These are phyloP conservation scores for Diarsia rubi DNA, from an alignment of 2,888 invertebrate genomes.

Conservation along the genomic window DNA sequence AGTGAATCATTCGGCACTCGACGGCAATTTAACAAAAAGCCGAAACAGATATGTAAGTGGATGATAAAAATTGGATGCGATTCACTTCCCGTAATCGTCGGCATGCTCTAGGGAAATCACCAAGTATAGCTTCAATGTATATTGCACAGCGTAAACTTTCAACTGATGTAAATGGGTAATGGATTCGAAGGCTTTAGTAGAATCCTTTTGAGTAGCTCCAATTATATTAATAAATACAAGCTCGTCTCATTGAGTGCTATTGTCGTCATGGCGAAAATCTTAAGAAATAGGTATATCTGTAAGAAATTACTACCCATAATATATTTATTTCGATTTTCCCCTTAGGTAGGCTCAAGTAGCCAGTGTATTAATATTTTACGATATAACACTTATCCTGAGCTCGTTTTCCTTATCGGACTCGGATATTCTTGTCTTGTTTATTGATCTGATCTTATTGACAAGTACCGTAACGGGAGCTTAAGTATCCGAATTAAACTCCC, in stretches of 20 bases:
- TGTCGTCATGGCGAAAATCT: constrained; percentile 47
- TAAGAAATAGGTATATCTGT: constrained; percentile 42
- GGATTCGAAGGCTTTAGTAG: constrained; percentile 40
- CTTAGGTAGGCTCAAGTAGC: constrained; percentile 51
- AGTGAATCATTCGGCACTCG: constrained; percentile 67
- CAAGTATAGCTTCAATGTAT: constrained; percentile 73
- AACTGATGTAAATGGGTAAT: constrained; percentile 64
- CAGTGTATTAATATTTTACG: constrained; percentile 63
- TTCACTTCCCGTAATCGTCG: constrained; percentile 80
- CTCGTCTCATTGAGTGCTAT: constrained; percentile 44
- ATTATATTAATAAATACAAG: constrained; percentile 55
- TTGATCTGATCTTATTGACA: constrained; percentile 34
- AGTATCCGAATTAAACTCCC: not conserved
- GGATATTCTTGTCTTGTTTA: constrained; percentile 35
- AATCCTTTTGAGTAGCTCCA: constrained; percentile 46
- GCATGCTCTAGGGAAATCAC: constrained; percentile 84
- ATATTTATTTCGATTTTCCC: constrained; percentile 53
- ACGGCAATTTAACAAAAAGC: constrained; percentile 78
- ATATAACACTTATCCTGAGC: constrained; percentile 49
- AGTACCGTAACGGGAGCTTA: not conserved
- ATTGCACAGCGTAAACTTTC: constrained; percentile 62
- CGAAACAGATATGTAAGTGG: constrained; percentile 78
- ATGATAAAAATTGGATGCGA: constrained; percentile 86
- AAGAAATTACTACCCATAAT: constrained; percentile 40
- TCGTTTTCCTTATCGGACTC: constrained; percentile 54